A percentile compares a stretch with the other conserved stretches of the same genome.
phyloP scores from a whole-genome alignment of 2,888 invertebrate species.

The Bhutanitis thaidina region DNA sequence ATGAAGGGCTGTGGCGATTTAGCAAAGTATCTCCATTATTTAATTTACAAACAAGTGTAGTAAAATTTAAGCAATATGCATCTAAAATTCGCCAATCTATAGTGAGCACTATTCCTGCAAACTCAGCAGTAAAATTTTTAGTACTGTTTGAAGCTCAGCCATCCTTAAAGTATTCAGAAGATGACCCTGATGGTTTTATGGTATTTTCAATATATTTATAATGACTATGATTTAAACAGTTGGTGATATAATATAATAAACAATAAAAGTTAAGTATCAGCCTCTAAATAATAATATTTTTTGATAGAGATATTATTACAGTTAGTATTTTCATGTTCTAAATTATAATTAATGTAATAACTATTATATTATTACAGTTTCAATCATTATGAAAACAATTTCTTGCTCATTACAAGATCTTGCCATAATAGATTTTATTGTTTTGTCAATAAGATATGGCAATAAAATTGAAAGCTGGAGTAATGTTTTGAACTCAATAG shows the following conservation, averaged over 20 bases:
- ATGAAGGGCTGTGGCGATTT: constrained; percentile 61
- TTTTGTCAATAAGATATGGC: too few species aligned
- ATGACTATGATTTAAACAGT: not conserved
- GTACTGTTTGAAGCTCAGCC: constrained; percentile 53
- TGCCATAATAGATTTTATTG: too few species aligned
- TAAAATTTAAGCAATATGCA: constrained; percentile 66
- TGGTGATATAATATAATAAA: not conserved
- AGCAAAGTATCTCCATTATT: constrained; percentile 61
- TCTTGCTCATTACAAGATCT: too few species aligned
- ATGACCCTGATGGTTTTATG: constrained; percentile 57
- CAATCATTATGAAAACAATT: too few species aligned
- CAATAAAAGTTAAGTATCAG: too few species aligned
- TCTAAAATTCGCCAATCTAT: constrained; percentile 60
- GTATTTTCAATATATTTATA: constrained; percentile 34
- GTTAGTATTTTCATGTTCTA: too few species aligned
- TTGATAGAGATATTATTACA: too few species aligned
- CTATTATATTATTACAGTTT: too few species aligned
- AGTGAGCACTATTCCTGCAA: constrained; percentile 42
- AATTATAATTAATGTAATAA: too few species aligned
- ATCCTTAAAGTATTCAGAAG: constrained; percentile 54
- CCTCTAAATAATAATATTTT: too few species aligned
- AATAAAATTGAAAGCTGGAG: too few species aligned
- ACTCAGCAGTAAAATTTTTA: constrained; percentile 44
- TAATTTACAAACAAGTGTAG: constrained; percentile 48
- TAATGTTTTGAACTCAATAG: too few species aligned